A percentile compares a stretch with the other conserved stretches of the same genome.
Evolutionary conservation across 1,140 invertebrate species (phyloP).

Genomic region (Fopius arisanus): DNA sequence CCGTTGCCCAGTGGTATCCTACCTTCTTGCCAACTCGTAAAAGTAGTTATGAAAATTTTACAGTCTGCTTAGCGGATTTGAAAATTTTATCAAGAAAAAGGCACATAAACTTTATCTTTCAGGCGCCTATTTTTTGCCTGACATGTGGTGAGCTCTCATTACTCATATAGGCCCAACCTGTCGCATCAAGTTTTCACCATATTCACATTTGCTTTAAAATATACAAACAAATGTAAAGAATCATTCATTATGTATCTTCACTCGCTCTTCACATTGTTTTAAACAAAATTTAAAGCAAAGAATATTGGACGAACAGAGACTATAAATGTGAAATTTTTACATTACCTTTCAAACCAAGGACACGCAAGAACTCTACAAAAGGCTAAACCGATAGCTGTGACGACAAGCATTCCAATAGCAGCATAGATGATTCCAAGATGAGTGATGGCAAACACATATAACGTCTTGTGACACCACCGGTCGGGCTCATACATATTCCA

Average conservation of each 20-base stretch:
- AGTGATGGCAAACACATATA: constrained; percentile 80
- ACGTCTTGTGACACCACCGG: constrained; percentile 77
- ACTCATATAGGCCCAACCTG: no score
- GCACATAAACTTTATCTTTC: no score
- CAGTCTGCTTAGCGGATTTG: not conserved
- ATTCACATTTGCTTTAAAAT: no score
- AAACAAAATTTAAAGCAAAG: no score
- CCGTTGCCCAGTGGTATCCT: not conserved
- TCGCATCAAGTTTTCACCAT: no score
- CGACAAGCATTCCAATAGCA: constrained; percentile 66
- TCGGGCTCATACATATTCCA: constrained; percentile 75
- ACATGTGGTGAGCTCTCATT: no score
- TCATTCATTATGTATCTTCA: no score
- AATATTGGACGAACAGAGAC: no score
- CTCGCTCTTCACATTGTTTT: no score
- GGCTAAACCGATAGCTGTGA: constrained; percentile 70
- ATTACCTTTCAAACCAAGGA: constrained; percentile 69
- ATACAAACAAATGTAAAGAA: no score
- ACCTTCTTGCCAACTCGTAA: not conserved
- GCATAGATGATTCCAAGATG: constrained; percentile 76
- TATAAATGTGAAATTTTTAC: not conserved
- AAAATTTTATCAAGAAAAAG: constrained; percentile 7
- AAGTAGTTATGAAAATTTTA: constrained; percentile 18
- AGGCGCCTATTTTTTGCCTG: no score
- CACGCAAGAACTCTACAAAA: constrained; percentile 74